Conservation (phyloP, 1,140 invertebrate genomes). For the Drosophila hydei region DNA sequence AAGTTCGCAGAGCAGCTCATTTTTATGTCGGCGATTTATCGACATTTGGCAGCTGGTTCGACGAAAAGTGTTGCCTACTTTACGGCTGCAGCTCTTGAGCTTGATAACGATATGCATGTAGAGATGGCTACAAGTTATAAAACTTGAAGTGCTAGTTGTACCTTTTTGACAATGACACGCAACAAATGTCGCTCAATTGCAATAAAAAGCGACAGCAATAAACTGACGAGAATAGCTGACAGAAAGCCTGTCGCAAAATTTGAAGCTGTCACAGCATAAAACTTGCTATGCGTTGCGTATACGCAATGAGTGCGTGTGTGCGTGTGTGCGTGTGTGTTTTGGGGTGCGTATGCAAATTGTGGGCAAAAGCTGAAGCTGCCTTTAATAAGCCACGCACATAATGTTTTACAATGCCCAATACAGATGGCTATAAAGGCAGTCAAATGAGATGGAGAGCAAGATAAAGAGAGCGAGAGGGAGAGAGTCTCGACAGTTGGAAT, state of each 20-base stretch:
- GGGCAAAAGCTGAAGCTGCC: slow-evolving; percentile 41
- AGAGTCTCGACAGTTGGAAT: background rate
- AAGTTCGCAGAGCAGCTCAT: background rate
- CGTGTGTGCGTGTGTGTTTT: slow-evolving; percentile 14
- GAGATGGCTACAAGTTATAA: background rate
- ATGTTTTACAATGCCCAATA: slow-evolving; percentile 56
- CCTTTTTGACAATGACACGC: slow-evolving; percentile 28
- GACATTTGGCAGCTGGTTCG: background rate
- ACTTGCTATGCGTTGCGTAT: slow-evolving; percentile 14
- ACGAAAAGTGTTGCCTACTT: slow-evolving; percentile 15
- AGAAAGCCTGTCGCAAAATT: slow-evolving; percentile 33
- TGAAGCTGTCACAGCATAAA: slow-evolving; percentile 45
- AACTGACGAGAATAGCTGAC: slow-evolving; percentile 21
- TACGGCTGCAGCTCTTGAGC: slow-evolving; percentile 8
- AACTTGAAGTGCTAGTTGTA: slow-evolving; percentile 31
- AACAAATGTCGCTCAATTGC: slow-evolving; percentile 59
- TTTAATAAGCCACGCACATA: slow-evolving; percentile 64
- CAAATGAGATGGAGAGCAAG: slow-evolving; percentile 10
- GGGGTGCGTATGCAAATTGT: slow-evolving; percentile 63
- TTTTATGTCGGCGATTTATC: no score
- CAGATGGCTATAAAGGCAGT: slow-evolving; percentile 52
- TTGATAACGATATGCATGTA: background rate
- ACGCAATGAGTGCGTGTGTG: slow-evolving; percentile 13
- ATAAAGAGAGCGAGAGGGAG: background rate
- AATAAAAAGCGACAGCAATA: slow-evolving; percentile 50